Evolutionary conservation across 2,797 vertebrate species (phyloP), one percentile per base, ranked within the genome.

Genomic region (Schizopygopsis malacanthus): DNA sequence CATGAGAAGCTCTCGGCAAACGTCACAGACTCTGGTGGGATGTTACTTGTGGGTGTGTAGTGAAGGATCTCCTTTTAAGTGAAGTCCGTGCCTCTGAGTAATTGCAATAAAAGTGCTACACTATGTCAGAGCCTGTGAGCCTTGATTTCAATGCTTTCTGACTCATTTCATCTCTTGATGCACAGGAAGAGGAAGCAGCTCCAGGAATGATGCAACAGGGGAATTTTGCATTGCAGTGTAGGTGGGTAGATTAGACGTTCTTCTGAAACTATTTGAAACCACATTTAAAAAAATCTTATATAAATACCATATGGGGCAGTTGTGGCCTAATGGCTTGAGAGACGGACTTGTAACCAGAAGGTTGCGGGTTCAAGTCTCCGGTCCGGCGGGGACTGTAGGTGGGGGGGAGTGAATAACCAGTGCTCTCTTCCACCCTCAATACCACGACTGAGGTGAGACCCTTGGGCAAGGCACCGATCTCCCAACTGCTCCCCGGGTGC

Each of bases 31-130:
- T 86, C 81, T 78, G 87, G 82, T 82, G 90, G 87, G 88, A 90
- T 87, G 88, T 92, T 88, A 82, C 84, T 85, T 88, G 83, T 92
- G 90, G 82, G 89, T 50, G 50, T 82, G 5, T 90, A 93, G 91
- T 86, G 70, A 88, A 92, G 87, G 76, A 75, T 92, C 93, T 90
- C 89, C 92, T 92, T 93, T 92, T 92, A 91, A 91, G 89, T 87
- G 91, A 90, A 93, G 92, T 92, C 88, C 94, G 94, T 95, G 93
- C 94, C 95, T 95, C 93, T 93, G 86, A 94, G 90, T 94, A 92
- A 94, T 90, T 87, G 73, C 88, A 95, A 93, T 94, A 93, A 95
- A 95, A 94, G 87, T 93, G 89, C 92, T 95, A 88, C 93, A 92
- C 84, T 88, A 90, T 87, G 86, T 43, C 20, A n/a, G 25, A 75